Evolutionary conservation across 2,113 vertebrate species (phyloP), one percentile per base, ranked within the genome.

Genomic region (Strix uralensis): DNA sequence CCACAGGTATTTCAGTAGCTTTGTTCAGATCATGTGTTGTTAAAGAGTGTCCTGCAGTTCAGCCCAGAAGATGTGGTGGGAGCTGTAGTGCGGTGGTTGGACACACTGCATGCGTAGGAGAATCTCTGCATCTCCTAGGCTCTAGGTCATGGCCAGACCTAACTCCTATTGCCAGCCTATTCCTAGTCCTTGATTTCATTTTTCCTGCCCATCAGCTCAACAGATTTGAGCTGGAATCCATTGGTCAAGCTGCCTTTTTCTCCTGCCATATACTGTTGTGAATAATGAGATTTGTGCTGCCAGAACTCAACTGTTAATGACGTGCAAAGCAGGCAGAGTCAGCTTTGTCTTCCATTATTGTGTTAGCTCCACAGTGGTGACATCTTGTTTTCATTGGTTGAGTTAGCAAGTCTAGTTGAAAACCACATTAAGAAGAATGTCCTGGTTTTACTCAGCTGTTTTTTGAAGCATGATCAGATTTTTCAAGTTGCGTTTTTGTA

Each of bases 61-160:
- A 81, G 38, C 49, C 14, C 27, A 52, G 58, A 47, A 42, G 26
- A 29, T 26, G 38, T 54, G 14, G 18, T 62, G 23, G 20, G 25
- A 69, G 11, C 20, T 65, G 40, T 61, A 32, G 32, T 7, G 12
- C 0, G 1, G 21, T 81, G 40, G 27, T 42, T 83, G 36, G 27
- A 55, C 13, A 10, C 7, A 5, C 1, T 61, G 22, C 13, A 15
- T 11, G 7, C 1, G 0, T 29, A 57, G 46, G n/a, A 67, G 52
- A 47, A 49, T 47, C 32, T 52, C 61, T 70, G 30, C 21, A 21
- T 72, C 52, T 86, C 71, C 7, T 21, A 55, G 46, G n/a, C 51
- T 40, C 10, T 30, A 40, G 32, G 42, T 73, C 21, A 6, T 66
- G 23, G 32, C 57, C 38, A 58, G 13, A 57, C 23, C 38, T 79